Conservation (phyloP, 1,140 invertebrate species). For the Acyrthosiphon pisum region DNA sequence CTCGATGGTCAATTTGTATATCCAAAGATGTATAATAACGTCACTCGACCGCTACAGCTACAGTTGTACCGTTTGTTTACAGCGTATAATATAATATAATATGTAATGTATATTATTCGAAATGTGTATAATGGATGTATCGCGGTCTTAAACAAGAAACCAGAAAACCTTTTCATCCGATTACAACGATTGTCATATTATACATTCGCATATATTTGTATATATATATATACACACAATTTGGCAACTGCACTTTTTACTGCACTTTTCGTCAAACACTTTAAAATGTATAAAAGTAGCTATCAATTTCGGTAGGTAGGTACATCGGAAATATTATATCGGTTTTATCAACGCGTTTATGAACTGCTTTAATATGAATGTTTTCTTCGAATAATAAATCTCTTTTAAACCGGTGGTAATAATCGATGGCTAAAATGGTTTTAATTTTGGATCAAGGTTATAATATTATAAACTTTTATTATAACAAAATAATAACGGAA, state of each 20-base stretch:
- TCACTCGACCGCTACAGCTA: neutral
- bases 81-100: neutral
- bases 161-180: neutral
- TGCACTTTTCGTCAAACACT: too few species aligned
- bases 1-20: neutral
- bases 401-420: neutral
- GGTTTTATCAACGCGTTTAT: neutral
- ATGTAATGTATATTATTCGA: neutral
- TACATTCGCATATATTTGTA: neutral
- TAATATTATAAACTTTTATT: neutral
- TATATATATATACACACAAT: too few species aligned
- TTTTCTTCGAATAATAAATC: neutral
- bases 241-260: too few species aligned
- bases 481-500: neutral
- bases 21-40: neutral
- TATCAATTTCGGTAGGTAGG: too few species aligned
- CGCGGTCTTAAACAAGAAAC: neutral
- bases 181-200: neutral
- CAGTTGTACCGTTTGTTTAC: neutral
- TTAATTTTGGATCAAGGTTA: neutral
- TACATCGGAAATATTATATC: neutral
- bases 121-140: neutral
- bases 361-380: neutral
- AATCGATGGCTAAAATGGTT: neutral
- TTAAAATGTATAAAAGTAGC: neutral